Conservation (phyloP, 2,113 vertebrate genomes). For the Sander vitreus region DNA sequence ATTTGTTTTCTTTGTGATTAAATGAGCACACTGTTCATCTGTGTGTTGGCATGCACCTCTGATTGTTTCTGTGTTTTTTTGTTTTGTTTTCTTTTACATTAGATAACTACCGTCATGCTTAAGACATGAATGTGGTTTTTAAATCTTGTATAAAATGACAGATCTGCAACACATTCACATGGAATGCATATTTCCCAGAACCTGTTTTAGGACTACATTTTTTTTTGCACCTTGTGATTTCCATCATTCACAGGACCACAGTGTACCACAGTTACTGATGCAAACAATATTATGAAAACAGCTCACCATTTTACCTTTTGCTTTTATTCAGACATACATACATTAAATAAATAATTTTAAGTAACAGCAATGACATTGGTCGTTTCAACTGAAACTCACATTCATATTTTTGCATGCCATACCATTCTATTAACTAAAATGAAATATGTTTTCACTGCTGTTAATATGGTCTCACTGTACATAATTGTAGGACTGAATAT, state of each 20-base stretch:
- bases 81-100: too few relatives aligned
- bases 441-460: not conserved
- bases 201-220: not conserved
- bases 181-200: not conserved
- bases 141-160: not conserved
- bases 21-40: not conserved
- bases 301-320: slow-evolving; percentile 3
- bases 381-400: slow-evolving; percentile 20
- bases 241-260: not conserved
- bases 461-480: slow-evolving; percentile 1
- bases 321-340: slow-evolving; percentile 56
- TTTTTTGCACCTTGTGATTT: not conserved
- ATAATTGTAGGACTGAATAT: slow-evolving; percentile 1
- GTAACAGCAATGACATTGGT: slow-evolving; percentile 27
- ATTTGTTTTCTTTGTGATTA: not conserved
- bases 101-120: not conserved
- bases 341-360: slow-evolving; percentile 26
- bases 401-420: slow-evolving; percentile 26
- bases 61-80: not conserved
- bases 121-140: not conserved
- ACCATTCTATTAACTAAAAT: not conserved
- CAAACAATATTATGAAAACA: not conserved
- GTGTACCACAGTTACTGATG: not conserved
- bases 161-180: slow-evolving; percentile 1
- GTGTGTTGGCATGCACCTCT: not conserved